These are phyloP conservation scores for Bradypus variegatus DNA, from an alignment of 2,797 vertebrate species.

Conservation along the genomic window DNA sequence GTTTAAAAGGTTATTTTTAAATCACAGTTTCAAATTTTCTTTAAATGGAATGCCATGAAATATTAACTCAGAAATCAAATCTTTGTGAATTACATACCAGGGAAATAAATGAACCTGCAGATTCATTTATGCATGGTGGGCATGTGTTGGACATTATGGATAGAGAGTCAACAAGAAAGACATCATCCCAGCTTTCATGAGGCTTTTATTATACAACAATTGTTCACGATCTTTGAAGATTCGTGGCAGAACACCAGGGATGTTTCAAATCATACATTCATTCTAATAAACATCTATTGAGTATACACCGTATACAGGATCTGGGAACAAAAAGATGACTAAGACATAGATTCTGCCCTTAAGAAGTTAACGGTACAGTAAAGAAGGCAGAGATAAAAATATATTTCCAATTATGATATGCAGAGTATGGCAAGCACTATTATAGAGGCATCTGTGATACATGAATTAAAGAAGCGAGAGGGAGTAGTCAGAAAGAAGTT, in stretches of 20 bases:
- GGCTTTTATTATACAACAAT: not conserved
- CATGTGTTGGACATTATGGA: not conserved
- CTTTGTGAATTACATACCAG: not conserved
- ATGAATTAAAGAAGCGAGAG: not conserved
- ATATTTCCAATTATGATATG: not conserved
- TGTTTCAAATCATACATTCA: conserved; percentile 7
- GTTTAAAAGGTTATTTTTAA: conserved; percentile 25
- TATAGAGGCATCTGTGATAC: not conserved
- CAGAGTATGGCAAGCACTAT: not conserved
- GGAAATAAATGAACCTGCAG: not conserved
- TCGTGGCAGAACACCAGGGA: not conserved
- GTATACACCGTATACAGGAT: not conserved
- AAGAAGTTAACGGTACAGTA: not conserved
- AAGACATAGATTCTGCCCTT: not conserved
- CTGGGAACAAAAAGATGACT: not conserved
- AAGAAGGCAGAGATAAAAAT: not conserved
- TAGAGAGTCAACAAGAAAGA: not conserved
- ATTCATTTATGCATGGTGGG: not conserved
- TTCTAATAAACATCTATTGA: conserved; percentile 15
- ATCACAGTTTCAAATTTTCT: conserved; percentile 9
- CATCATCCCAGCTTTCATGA: not conserved
- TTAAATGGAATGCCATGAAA: not conserved
- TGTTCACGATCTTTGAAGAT: not conserved
- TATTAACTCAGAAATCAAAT: not conserved
- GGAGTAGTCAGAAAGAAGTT: not conserved